Percentiles rank a stretch among this genome's conserved stretches.
These are phyloP conservation scores for Campylomormyrus tamandua DNA, from an alignment of 2,113 vertebrate species.

Conservation along the genomic window DNA sequence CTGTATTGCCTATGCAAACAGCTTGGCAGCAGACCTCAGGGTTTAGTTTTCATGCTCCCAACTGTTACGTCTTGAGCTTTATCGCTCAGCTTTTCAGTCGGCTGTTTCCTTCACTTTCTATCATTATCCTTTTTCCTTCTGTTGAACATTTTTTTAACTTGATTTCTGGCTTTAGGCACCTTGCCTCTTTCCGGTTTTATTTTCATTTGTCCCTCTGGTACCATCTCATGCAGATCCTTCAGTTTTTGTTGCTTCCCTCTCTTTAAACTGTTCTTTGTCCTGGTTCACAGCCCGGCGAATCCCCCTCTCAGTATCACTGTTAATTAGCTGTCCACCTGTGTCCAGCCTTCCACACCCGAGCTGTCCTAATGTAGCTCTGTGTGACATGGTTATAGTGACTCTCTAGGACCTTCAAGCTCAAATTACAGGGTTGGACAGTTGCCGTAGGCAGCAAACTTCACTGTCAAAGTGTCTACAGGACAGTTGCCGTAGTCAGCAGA, in stretches of 20 bases:
- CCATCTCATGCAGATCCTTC: not conserved
- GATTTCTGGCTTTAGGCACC: not conserved
- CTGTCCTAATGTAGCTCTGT: not conserved
- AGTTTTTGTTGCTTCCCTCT: not conserved
- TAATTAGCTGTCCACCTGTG: not conserved
- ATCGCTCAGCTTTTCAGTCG: not conserved
- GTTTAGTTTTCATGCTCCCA: not conserved
- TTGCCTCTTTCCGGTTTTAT: not conserved
- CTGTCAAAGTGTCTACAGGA: not conserved
- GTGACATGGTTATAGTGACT: not conserved
- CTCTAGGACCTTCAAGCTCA: not conserved
- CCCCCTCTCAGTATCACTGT: not conserved
- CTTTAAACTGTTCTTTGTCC: not conserved
- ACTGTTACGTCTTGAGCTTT: not conserved
- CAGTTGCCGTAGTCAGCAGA: too few relatives aligned
- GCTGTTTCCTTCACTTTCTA: not conserved
- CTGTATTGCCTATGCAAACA: not conserved
- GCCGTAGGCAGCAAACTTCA: not conserved
- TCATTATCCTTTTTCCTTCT: not conserved
- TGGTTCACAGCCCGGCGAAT: not conserved
- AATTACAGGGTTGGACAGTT: not conserved
- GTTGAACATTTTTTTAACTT: not conserved
- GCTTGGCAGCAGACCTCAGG: not conserved
- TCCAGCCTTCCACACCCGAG: not conserved
- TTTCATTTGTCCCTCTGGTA: not conserved